Conservation (phyloP, 2,113 vertebrate species). For the Colinus virginianus region DNA sequence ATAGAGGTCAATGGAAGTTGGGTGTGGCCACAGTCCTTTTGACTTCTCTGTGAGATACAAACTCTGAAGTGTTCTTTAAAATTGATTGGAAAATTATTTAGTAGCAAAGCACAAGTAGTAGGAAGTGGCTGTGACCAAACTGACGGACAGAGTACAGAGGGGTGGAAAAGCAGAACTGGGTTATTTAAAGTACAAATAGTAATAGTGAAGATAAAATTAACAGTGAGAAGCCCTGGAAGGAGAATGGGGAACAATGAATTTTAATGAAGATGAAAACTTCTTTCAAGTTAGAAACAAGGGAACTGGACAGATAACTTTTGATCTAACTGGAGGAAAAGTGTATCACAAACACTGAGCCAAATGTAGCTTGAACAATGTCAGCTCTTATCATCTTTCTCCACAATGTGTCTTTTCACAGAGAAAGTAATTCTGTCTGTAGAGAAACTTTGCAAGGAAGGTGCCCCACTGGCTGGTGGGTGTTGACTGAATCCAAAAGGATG, state of each 20-base stretch:
- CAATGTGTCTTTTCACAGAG: not conserved
- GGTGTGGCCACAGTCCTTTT: not conserved
- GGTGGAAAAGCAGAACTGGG: not conserved
- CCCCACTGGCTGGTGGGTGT: not conserved
- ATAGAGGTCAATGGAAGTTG: not conserved
- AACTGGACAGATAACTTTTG: not conserved
- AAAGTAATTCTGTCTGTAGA: not conserved
- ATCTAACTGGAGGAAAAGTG: not conserved
- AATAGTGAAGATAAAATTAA: not conserved
- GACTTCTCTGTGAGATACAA: not conserved
- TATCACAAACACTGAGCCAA: not conserved
- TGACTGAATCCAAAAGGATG: not conserved
- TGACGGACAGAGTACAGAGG: not conserved
- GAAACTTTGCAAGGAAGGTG: not conserved
- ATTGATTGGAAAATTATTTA: not conserved
- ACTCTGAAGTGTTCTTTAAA: not conserved
- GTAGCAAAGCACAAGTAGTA: not conserved
- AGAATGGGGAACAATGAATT: constrained; percentile 18
- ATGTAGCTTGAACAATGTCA: not conserved
- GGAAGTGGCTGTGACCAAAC: not conserved
- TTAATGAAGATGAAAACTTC: constrained; percentile 34
- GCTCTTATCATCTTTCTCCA: not conserved
- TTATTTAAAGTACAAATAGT: not conserved
- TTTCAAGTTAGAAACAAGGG: not conserved
- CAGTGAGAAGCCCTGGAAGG: not conserved